These are phyloP conservation scores for Leptinotarsa lineolata DNA, from an alignment of 1,140 invertebrate genomes.

Conservation along the genomic window DNA sequence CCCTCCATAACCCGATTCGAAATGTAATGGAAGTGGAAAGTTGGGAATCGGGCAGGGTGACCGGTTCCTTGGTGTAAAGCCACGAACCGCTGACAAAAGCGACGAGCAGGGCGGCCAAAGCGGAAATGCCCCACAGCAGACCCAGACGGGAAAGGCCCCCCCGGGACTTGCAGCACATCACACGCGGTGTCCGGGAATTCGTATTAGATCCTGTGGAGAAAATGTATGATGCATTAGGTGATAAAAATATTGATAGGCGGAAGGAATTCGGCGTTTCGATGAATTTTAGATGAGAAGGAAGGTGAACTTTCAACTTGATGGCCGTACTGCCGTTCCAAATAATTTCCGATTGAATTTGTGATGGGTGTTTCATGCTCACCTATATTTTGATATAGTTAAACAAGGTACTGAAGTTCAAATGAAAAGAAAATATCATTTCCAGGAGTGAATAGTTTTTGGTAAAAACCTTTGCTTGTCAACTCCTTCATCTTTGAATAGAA, in stretches of 20 bases:
- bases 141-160: constrained; percentile 55
- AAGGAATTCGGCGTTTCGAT: not conserved
- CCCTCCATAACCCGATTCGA: constrained; percentile 59
- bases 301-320: too few relatives aligned
- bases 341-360: too few relatives aligned
- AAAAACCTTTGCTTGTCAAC: too few relatives aligned
- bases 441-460: too few relatives aligned
- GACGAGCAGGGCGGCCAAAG: constrained; percentile 56
- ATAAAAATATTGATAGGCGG: not conserved
- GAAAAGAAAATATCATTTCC: too few relatives aligned
- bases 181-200: not conserved
- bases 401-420: too few relatives aligned
- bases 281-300: not conserved
- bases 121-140: constrained; percentile 56
- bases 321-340: too few relatives aligned
- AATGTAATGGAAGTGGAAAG: constrained; percentile 56
- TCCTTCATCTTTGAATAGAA: too few relatives aligned
- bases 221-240: not conserved
- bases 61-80: constrained; percentile 59
- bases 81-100: constrained; percentile 60
- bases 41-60: constrained; percentile 55
- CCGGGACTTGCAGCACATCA: constrained; percentile 53
- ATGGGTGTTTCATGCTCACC: too few relatives aligned
- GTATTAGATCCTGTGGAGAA: not conserved
- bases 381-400: too few relatives aligned